Conservation (phyloP, 2,797 vertebrate genomes). For the Emys orbicularis region DNA sequence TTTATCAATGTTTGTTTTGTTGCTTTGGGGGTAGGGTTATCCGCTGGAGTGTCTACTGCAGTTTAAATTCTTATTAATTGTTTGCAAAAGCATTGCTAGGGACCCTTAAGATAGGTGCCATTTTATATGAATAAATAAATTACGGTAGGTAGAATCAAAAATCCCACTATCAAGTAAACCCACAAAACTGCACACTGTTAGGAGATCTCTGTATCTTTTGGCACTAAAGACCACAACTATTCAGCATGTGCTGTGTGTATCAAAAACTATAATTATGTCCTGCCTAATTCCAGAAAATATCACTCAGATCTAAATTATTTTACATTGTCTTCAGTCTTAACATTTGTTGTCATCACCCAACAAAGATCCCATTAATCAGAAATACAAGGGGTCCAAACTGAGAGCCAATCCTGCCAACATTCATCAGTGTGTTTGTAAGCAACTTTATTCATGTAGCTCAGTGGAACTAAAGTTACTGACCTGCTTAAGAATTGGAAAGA, state of each 20-base stretch:
- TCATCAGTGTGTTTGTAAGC: accelerated
- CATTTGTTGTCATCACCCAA: accelerated
- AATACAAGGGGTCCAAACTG: neutral
- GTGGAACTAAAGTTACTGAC: neutral
- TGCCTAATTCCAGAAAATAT: accelerated
- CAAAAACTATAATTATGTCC: neutral
- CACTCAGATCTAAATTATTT: accelerated
- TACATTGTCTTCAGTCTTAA: accelerated
- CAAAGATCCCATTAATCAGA: accelerated
- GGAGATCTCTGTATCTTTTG: neutral
- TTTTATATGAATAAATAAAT: neutral
- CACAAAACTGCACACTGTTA: neutral
- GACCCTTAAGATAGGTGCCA: neutral
- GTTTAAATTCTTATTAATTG: neutral
- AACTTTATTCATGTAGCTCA: neutral
- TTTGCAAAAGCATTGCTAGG: neutral
- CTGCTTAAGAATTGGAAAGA: neutral
- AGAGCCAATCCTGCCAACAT: accelerated
- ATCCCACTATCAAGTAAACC: neutral
- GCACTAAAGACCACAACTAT: neutral
- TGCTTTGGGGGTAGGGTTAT: neutral
- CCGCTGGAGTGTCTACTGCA: neutral
- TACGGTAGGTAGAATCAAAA: neutral
- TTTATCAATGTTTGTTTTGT: neutral
- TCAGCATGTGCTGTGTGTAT: neutral